These are phyloP conservation scores for Diploptera punctata DNA, from an alignment of 2,888 invertebrate genomes.

Conservation along the genomic window DNA sequence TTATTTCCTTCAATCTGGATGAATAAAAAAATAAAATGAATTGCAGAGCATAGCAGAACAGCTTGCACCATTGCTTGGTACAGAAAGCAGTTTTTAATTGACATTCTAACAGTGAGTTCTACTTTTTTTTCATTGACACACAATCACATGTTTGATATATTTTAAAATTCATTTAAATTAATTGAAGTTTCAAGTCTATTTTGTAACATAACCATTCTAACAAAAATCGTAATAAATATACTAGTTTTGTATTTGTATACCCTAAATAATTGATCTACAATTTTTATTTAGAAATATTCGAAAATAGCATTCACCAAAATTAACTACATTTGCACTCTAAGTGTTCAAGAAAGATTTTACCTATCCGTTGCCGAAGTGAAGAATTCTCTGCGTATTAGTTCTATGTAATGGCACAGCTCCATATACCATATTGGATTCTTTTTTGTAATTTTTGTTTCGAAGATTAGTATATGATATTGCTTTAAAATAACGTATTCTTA, in stretches of 20 bases:
- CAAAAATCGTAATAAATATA: not conserved
- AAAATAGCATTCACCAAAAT: constrained; percentile 9
- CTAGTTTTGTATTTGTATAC: not conserved
- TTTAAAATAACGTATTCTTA: not conserved
- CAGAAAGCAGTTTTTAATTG: not conserved
- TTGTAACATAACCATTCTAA: not conserved
- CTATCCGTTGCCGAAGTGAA: not conserved
- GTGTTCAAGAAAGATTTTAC: not conserved
- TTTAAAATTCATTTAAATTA: not conserved
- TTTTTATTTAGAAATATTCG: too few species aligned
- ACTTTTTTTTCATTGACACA: not conserved
- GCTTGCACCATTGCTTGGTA: not conserved
- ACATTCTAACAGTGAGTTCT: not conserved
- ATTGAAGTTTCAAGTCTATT: not conserved
- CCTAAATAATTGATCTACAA: too few species aligned
- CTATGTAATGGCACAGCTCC: not conserved
- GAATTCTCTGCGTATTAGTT: not conserved
- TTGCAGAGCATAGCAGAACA: not conserved
- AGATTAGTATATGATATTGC: too few species aligned
- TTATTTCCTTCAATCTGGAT: too few species aligned
- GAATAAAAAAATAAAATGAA: too few species aligned
- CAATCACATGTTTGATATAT: not conserved
- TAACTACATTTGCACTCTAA: not conserved
- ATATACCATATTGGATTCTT: not conserved
- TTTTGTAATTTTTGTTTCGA: too few species aligned